Evolutionary conservation across 2,888 invertebrate genomes (phyloP).

Genomic region (Caenorhabditis drosophilae): DNA sequence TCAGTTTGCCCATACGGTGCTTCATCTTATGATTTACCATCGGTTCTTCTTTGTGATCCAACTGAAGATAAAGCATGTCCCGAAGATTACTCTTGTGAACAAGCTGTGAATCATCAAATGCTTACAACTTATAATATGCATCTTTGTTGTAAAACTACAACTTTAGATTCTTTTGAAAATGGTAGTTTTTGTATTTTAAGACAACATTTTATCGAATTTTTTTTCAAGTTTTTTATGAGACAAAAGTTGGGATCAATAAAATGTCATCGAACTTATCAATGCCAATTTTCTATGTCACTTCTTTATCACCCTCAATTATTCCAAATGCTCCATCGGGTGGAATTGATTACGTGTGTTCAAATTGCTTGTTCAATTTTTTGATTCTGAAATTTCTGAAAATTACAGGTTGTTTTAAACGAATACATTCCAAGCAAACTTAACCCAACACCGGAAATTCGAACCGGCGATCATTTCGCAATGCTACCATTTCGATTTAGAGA

Average conservation of each 20-base stretch:
- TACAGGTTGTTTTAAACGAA: constrained; percentile 55
- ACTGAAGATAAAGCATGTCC: constrained; percentile 55
- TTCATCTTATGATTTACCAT: constrained; percentile 55
- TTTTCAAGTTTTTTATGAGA: constrained; percentile 57
- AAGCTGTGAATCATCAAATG: constrained; percentile 57
- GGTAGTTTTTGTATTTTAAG: constrained; percentile 23
- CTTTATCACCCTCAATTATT: constrained; percentile 55
- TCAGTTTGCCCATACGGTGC: constrained; percentile 58
- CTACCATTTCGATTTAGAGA: constrained; percentile 51
- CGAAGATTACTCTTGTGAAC: constrained; percentile 48
- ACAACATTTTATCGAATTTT: neutral
- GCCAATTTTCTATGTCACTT: constrained; percentile 60
- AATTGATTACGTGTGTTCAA: constrained; percentile 51
- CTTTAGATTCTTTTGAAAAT: constrained; percentile 55
- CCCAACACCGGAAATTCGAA: constrained; percentile 53
- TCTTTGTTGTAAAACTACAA: constrained; percentile 55
- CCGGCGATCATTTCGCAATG: constrained; percentile 60
- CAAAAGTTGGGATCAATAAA: constrained; percentile 61
- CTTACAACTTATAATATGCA: constrained; percentile 59
- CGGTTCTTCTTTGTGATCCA: constrained; percentile 56
- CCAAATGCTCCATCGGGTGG: constrained; percentile 52
- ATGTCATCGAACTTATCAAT: constrained; percentile 55
- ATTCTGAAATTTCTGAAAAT: neutral
- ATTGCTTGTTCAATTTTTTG: too few relatives aligned
- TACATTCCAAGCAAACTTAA: constrained; percentile 42